Evolutionary conservation across 1,140 invertebrate genomes (phyloP), one percentile per base, ranked within the genome.

Genomic region (Tetramorium alpestre): DNA sequence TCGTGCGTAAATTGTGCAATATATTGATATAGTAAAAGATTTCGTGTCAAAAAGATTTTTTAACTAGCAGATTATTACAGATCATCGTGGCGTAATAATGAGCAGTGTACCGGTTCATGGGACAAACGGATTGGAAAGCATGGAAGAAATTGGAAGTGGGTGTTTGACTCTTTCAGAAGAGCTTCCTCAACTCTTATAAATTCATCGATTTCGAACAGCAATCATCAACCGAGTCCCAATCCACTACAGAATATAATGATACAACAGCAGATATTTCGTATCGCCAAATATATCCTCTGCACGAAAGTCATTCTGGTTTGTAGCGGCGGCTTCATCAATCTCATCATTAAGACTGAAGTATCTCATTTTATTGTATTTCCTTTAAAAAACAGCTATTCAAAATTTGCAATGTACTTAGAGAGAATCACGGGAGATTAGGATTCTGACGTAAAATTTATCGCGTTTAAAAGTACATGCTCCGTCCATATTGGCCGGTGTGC

Each of bases 331-430:
- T 90, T 87, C 85, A 90, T 91, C 86, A 81, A 92, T 90, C 81
- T 82, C 86, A 85, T 86, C 87, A 87, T 90, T 87, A 93, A 93
- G 91, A 93, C 91, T 93, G 92, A 93, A 91, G 84, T 89, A 87
- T 88, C 86, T 90, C 77, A 88, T 86, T 89, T 91, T 84, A 87
- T 75, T 69, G 69, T 85, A 72, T 76, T 85, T 85, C 67, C 51
- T 69, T 69, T 75, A 76, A 88, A 88, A 64, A 51, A 73, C 33
- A 85, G 38, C 22, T 86, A 67, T 54, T 72, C 54, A 33, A 85
- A 80, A 75, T 78, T 78, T 70, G 51, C 62, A n/a, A 88, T 88
- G 87, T 91, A 92, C 87, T 92, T 92, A 87, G 88, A 64, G 22
- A 33, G 28, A 67, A 80, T 65, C 28, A 76, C 56, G 56, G 62